Evolutionary conservation across 2,113 vertebrate genomes (phyloP).

Genomic region (Macrotus californicus): DNA sequence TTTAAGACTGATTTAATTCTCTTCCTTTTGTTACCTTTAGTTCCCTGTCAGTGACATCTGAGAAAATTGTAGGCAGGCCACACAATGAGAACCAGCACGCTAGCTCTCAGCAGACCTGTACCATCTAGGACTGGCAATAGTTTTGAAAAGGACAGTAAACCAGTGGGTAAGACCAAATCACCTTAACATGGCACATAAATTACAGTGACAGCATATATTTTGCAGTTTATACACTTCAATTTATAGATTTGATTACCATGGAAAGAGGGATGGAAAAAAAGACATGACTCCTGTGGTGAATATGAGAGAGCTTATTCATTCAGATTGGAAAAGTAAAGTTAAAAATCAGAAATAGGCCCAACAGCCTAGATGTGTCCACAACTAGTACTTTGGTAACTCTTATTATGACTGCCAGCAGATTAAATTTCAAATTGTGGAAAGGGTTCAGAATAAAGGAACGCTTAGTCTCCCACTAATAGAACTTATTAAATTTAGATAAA

Average conservation of each 20-base stretch:
- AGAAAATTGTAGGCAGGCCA: constrained; percentile 6
- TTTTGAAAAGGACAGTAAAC: constrained; percentile 27
- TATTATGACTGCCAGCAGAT: constrained; percentile 55
- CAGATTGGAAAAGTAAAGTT: constrained; percentile 51
- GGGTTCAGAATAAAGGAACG: constrained; percentile 59
- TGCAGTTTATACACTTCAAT: constrained; percentile 19
- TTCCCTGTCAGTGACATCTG: not conserved
- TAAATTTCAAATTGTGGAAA: constrained; percentile 61
- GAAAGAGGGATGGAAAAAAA: constrained; percentile 16
- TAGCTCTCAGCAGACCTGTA: not conserved
- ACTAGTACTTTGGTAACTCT: constrained; percentile 57
- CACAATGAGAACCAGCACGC: not conserved
- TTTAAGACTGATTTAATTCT: not conserved
- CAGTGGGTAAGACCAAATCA: not conserved
- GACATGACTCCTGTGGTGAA: not conserved
- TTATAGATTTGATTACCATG: constrained; percentile 50
- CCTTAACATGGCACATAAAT: not conserved
- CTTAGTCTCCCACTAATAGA: constrained; percentile 59
- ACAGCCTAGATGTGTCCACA: constrained; percentile 42
- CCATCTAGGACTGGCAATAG: not conserved
- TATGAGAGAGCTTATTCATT: constrained; percentile 53
- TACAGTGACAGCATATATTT: constrained; percentile 26
- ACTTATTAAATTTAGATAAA: constrained; percentile 69
- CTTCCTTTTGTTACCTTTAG: constrained; percentile 14
- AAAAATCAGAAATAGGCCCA: constrained; percentile 62